Evolutionary conservation across 53 echinoderm and acorn worm genomes (phyloP).

Genomic region (Luidia sarsii): DNA sequence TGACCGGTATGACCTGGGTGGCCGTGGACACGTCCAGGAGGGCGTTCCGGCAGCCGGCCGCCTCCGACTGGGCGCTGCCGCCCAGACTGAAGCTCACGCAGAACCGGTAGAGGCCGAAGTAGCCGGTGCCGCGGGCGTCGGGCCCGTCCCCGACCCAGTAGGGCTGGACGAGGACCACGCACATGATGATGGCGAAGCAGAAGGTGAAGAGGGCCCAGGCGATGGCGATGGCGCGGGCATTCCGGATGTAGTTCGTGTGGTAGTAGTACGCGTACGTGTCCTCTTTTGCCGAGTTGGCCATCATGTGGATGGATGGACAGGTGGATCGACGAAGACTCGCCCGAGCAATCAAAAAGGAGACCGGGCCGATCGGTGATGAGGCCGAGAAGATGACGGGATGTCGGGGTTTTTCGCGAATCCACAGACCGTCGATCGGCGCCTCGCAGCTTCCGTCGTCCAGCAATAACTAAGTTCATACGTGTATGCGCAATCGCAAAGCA

Average conservation of each 20-base stretch:
- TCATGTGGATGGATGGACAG: conserved; percentile 9
- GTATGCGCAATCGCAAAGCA: too few species aligned
- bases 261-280: conserved; percentile 93
- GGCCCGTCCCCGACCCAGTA: conserved; percentile 87
- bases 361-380: background rate
- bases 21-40: conserved; percentile 35
- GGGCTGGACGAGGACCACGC: conserved; percentile 92
- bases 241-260: conserved; percentile 94
- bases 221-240: conserved; percentile 93
- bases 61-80: too few species aligned
- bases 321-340: background rate
- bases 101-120: conserved; percentile 84
- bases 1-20: background rate
- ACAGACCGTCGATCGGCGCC: too few species aligned
- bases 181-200: conserved; percentile 90
- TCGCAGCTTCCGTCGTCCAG: too few species aligned
- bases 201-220: conserved; percentile 96
- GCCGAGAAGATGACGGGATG: too few species aligned
- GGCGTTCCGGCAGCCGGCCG: conserved; percentile 35
- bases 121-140: conserved; percentile 69
- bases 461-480: too few species aligned
- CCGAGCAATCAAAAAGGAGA: background rate
- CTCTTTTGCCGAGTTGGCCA: conserved; percentile 83
- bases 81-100: conserved; percentile 64
- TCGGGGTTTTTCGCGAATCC: too few species aligned